These are phyloP conservation scores for western clawed frog (Xenopus tropicalis) DNA, from an alignment of 2,113 vertebrate species.

Conservation along the genomic window UCB_Xtro_10.0 CM004450.2:84523501-84524000, in stretches of 20 bases:
- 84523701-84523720: not conserved
- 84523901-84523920: not conserved
- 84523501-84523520: not conserved
- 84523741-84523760: slow-evolving; percentile 16
- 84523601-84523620: not conserved
- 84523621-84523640: slow-evolving; percentile 6
- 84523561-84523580: not conserved
- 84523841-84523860: slow-evolving; percentile 22
- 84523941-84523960: too few species aligned
- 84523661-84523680: slow-evolving; percentile 14
- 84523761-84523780: slow-evolving; percentile 10
- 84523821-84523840: slow-evolving; percentile 15
- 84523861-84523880: slow-evolving; percentile 38
- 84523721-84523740: slow-evolving; percentile 1
- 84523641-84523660: slow-evolving; percentile 14
- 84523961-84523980: too few species aligned
- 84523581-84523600: slow-evolving; percentile 6
- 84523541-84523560: not conserved
- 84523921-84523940: too few species aligned
- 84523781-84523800: slow-evolving; percentile 1
- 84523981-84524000: too few species aligned
- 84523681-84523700: slow-evolving; percentile 32
- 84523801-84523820: not conserved
- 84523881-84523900: not conserved
- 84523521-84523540: not conserved